Evolutionary conservation across 2,797 vertebrate genomes (phyloP).

Genomic region (Trematomus bernacchii): DNA sequence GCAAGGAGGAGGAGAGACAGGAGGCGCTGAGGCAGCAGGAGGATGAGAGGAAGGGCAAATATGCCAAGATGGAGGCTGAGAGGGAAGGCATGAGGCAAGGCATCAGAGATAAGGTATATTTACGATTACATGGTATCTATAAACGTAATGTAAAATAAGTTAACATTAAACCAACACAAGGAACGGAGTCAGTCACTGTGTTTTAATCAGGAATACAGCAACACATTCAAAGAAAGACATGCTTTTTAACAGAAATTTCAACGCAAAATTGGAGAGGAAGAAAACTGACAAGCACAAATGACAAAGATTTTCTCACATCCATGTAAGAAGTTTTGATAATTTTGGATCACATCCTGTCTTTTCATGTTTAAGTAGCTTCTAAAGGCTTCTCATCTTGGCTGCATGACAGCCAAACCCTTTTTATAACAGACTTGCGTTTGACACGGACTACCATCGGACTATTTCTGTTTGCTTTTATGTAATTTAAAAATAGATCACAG

Average conservation of each 20-base stretch:
- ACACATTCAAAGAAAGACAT: not conserved
- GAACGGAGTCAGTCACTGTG: not conserved
- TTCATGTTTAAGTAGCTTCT: conserved; percentile 23
- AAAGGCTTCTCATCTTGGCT: conserved; percentile 33
- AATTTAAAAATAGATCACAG: conserved; percentile 59
- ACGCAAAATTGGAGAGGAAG: not conserved
- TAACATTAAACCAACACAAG: not conserved
- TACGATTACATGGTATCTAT: conserved; percentile 5
- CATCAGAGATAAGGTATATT: conserved; percentile 96
- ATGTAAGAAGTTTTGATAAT: conserved; percentile 10
- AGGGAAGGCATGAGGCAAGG: conserved; percentile 96
- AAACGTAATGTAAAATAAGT: not conserved
- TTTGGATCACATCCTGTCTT: not conserved
- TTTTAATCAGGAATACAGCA: not conserved
- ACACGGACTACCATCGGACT: conserved; percentile 22
- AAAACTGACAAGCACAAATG: not conserved
- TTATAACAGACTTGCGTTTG: conserved; percentile 20
- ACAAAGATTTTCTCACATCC: not conserved
- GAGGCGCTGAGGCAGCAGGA: conserved; percentile 97
- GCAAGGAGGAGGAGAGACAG: conserved; percentile 97
- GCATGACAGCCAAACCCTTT: conserved; percentile 31
- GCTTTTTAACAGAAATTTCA: not conserved
- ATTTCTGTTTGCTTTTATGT: conserved; percentile 47
- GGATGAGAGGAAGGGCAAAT: conserved; percentile 97
- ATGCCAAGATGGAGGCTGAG: conserved; percentile 97